Percentiles rank a stretch among this genome's conserved stretches.
These are phyloP conservation scores for Anthophora plumipes DNA, from an alignment of 2,888 invertebrate species.

Conservation along the genomic window DNA sequence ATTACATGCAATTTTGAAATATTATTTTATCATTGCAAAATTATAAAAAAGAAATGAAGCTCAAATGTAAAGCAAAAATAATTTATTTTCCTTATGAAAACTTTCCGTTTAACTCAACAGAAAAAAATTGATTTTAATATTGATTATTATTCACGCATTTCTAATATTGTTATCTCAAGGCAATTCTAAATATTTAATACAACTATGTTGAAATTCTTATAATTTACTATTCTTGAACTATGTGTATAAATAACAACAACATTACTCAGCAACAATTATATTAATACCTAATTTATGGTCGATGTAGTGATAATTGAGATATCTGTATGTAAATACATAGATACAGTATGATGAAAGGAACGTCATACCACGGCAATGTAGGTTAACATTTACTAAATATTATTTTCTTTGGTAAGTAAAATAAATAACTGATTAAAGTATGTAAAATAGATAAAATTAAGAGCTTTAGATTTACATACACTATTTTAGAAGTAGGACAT, in stretches of 20 bases:
- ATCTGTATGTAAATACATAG: conserved; percentile 24
- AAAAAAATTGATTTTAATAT: conserved; percentile 4
- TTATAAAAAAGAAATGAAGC: neutral
- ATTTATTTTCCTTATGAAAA: conserved; percentile 1
- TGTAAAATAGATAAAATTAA: conserved; percentile 41
- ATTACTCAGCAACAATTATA: conserved; percentile 28
- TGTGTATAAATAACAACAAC: conserved; percentile 43
- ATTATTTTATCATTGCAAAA: neutral
- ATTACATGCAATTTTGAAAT: conserved; percentile 1
- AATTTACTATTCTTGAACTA: conserved; percentile 17
- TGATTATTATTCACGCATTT: neutral
- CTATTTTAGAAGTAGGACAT: conserved; percentile 19
- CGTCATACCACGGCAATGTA: conserved; percentile 48
- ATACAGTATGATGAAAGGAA: conserved; percentile 52
- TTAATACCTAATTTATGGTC: conserved; percentile 13
- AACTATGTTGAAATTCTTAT: conserved; percentile 29
- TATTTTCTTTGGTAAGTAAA: conserved; percentile 55
- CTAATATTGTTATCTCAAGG: conserved; percentile 21
- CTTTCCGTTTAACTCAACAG: conserved; percentile 23
- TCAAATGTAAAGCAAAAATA: too few relatives aligned
- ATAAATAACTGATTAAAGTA: conserved; percentile 46
- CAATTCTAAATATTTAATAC: conserved; percentile 21
- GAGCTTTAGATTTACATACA: conserved; percentile 11
- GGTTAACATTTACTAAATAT: conserved; percentile 33
- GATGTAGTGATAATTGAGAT: conserved; percentile 27